These are phyloP conservation scores for Myopa testacea DNA, from an alignment of 2,888 invertebrate genomes.

Conservation along the genomic window DNA sequence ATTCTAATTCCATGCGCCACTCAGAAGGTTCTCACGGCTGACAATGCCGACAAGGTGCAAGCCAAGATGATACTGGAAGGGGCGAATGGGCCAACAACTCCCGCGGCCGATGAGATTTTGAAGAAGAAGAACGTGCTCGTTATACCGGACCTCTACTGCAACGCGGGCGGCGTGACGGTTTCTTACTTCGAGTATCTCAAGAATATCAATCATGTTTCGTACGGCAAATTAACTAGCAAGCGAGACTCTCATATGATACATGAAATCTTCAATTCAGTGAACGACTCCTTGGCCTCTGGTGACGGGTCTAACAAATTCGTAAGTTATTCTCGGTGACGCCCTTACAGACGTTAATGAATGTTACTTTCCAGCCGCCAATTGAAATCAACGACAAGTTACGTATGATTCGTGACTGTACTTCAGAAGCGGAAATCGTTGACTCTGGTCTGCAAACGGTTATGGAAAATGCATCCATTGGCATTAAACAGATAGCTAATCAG, in stretches of 20 bases:
- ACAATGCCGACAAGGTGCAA: conserved; percentile 89
- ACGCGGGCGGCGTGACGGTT: conserved; percentile 97
- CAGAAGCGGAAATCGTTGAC: conserved; percentile 99
- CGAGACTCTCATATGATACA: conserved; percentile 75
- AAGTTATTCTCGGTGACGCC: background rate
- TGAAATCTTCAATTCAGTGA: conserved; percentile 58
- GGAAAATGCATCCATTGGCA: conserved; percentile 95
- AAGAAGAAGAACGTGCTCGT: conserved; percentile 88
- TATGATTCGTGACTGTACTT: conserved; percentile 70
- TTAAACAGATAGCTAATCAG: conserved; percentile 91
- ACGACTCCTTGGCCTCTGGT: conserved; percentile 50
- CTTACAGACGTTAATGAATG: background rate
- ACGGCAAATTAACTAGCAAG: conserved; percentile 93
- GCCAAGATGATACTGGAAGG: conserved; percentile 96
- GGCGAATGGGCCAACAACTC: conserved; percentile 97
- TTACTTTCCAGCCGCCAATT: conserved; percentile 50
- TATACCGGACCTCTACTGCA: conserved; percentile 90
- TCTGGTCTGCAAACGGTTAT: conserved; percentile 98
- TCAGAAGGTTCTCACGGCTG: conserved; percentile 92
- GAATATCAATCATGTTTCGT: conserved; percentile 97
- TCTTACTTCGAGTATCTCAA: conserved; percentile 99
- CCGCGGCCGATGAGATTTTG: conserved; percentile 92
- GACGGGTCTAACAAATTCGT: conserved; percentile 39
- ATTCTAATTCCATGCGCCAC: conserved; percentile 96
- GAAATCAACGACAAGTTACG: conserved; percentile 52